A percentile compares a stretch with the other conserved stretches of the same genome.
phyloP scores from a whole-genome alignment of 2,113 vertebrate genomes.

The Salvator merianae region DNA sequence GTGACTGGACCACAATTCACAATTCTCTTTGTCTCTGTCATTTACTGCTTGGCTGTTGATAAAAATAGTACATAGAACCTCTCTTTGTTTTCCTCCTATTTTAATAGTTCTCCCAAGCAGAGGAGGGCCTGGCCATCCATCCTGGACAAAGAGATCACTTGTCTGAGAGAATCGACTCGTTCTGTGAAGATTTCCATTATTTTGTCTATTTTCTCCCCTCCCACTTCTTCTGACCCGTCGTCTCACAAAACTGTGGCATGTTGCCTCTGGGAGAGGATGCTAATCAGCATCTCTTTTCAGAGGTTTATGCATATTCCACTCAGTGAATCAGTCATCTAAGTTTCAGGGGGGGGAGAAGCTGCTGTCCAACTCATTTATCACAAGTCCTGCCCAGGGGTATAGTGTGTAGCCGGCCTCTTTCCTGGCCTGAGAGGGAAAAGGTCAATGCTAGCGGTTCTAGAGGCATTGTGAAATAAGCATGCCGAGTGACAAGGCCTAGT shows the following conservation, averaged over 20 bases:
- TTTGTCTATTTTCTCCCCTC: not conserved
- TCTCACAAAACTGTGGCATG: conserved; percentile 56
- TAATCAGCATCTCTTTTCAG: conserved; percentile 67
- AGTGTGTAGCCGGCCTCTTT: conserved; percentile 37
- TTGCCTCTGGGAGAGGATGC: conserved; percentile 68
- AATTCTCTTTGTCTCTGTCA: conserved; percentile 32
- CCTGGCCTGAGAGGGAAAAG: conserved; percentile 59
- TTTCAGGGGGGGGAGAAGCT: conserved; percentile 23
- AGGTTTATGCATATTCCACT: conserved; percentile 62
- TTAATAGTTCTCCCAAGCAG: conserved; percentile 49
- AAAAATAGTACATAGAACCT: conserved; percentile 63
- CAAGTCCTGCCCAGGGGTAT: conserved; percentile 48
- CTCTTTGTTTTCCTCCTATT: conserved; percentile 57
- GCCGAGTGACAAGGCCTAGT: conserved; percentile 52
- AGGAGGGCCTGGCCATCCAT: conserved; percentile 58
- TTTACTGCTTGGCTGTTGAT: conserved; percentile 52
- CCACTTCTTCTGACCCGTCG: conserved; percentile 36
- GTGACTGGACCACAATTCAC: conserved; percentile 34
- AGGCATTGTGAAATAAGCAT: conserved; percentile 40
- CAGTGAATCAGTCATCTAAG: conserved; percentile 55
- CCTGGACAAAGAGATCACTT: conserved; percentile 57
- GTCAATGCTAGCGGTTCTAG: conserved; percentile 43
- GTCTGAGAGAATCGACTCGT: conserved; percentile 51
- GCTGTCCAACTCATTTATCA: conserved; percentile 60
- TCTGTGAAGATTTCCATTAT: conserved; percentile 58